A percentile compares a stretch with the other conserved stretches of the same genome.
phyloP scores from a whole-genome alignment of 2,888 invertebrate species.

The Amblyteles armatorius region DNA sequence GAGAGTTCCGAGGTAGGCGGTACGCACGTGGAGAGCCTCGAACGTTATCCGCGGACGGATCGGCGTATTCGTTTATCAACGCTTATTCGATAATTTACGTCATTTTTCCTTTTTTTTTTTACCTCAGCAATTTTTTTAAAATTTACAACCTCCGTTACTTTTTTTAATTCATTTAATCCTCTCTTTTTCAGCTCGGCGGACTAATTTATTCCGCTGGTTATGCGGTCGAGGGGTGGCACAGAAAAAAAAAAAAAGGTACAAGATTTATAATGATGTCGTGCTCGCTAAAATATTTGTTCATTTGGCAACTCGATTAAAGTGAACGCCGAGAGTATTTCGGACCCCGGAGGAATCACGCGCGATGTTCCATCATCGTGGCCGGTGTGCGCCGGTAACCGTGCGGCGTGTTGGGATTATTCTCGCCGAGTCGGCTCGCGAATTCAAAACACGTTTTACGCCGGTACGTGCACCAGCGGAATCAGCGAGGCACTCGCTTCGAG shows the following conservation, averaged over 20 bases:
- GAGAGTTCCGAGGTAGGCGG: background rate
- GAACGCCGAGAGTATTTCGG: conserved; percentile 31
- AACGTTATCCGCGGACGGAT: conserved; percentile 44
- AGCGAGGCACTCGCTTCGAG: conserved; percentile 42
- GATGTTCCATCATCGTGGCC: conserved; percentile 17
- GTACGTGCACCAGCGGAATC: conserved; percentile 64
- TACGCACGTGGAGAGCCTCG: conserved; percentile 38
- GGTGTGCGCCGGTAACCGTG: conserved; percentile 29
- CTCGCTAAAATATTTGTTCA: conserved; percentile 66
- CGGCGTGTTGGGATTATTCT: conserved; percentile 62
- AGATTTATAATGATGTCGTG: conserved; percentile 44
- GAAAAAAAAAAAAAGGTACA: background rate
- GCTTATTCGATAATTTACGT: conserved; percentile 48
- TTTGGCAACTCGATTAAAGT: conserved; percentile 67
- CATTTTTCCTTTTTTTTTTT: background rate
- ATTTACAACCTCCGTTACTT: background rate
- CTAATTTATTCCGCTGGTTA: conserved; percentile 53
- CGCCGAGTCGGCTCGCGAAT: conserved; percentile 60
- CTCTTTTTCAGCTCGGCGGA: conserved; percentile 4
- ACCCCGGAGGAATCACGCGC: conserved; percentile 49
- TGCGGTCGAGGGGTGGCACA: conserved; percentile 28
- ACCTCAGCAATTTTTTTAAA: background rate
- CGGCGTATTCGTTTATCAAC: conserved; percentile 54
- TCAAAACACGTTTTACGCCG: conserved; percentile 62
- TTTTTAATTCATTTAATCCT: conserved; percentile 24